Base-by-base conservation (phyloP, 2,888 invertebrate species). In the Eristalis pertinax region DNA sequence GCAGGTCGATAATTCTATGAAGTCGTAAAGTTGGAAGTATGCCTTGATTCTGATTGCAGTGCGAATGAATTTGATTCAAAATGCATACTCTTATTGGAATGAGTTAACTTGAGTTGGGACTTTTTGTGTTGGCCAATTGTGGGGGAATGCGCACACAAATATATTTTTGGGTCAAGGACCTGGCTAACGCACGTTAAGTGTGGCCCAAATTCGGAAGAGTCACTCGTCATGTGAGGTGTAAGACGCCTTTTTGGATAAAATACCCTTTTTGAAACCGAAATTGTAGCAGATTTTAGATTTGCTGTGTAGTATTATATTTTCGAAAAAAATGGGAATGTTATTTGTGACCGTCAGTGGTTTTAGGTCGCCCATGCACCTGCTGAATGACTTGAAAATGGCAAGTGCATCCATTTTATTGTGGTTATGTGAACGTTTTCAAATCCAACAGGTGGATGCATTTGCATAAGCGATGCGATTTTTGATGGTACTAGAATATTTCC, bases 1-100 rank as follows among this genome's bases (percentile, higher is more conserved):
- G 26, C 67, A 67, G 68, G 83, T 83, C 83, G 78, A 83, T 83
- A 83, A 77, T 62, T 50, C 15, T 7, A 19, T 13, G 11, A 26
- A 74, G 58, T 38, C 69, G 69, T 24, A 63, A 24, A 41, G 82
- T 64, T 76, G 58, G 38, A 65, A 72, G 65, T n/a, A 43, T 43
- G 15, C n/a, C n/a, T 43, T 43, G 43, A n/a, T n/a, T 43, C 4
- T 19, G 50, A 50, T 50, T 50, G 60, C 26, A 15, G 15, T 3
- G 60, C 0, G 15, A 50, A 50, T 19, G n/a, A 8, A 19, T 50
- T 19, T 19, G n/a, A 4, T 50, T 50, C 19, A 19, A 2, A 8
- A n/a, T n/a, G 19, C 2, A 8, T 2, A 7, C 19, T 50, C 50
- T 50, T 50, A 50, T 50, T 50, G 50, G 19, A 50, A 19, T 19